These are phyloP conservation scores for Fragum whitleyi DNA, from an alignment of 2,888 invertebrate genomes.

Conservation along the genomic window DNA sequence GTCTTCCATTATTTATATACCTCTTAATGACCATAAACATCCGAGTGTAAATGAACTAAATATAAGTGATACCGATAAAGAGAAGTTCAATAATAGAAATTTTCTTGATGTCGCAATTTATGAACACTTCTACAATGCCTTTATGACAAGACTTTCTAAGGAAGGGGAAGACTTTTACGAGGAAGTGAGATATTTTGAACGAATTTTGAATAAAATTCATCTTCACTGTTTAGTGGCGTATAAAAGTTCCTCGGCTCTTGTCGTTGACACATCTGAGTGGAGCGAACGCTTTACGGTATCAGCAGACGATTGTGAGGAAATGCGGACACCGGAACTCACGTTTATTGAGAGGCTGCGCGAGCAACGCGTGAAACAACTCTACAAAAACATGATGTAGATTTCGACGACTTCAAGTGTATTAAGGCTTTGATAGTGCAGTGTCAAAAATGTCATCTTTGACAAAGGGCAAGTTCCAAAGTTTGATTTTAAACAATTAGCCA, in stretches of 20 bases:
- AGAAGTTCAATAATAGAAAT: slow-evolving; percentile 56
- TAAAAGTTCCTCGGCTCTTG: neutral
- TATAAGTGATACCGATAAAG: slow-evolving; percentile 36
- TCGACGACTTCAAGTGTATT: no score
- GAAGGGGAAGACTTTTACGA: slow-evolving; percentile 44
- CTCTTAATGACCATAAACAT: slow-evolving; percentile 52
- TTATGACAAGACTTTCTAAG: slow-evolving; percentile 27
- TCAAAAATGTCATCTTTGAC: no score
- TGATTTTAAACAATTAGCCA: no score
- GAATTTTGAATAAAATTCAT: slow-evolving; percentile 29
- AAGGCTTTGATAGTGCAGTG: neutral
- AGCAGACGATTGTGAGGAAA: slow-evolving; percentile 47
- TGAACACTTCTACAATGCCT: slow-evolving; percentile 45
- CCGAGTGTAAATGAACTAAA: slow-evolving; percentile 19
- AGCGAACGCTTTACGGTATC: slow-evolving; percentile 40
- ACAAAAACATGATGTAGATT: slow-evolving; percentile 31
- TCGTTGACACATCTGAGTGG: slow-evolving; percentile 49
- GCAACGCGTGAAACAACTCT: slow-evolving; percentile 24
- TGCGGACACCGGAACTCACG: slow-evolving; percentile 44
- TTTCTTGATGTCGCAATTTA: slow-evolving; percentile 57
- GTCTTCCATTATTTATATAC: slow-evolving; percentile 52
- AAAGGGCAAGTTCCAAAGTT: no score
- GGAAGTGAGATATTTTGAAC: slow-evolving; percentile 54
- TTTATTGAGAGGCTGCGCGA: slow-evolving; percentile 47
- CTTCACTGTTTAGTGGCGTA: slow-evolving; percentile 31